Evolutionary conservation across 2,888 invertebrate genomes (phyloP).

Genomic region (Standfussiana lucernea): DNA sequence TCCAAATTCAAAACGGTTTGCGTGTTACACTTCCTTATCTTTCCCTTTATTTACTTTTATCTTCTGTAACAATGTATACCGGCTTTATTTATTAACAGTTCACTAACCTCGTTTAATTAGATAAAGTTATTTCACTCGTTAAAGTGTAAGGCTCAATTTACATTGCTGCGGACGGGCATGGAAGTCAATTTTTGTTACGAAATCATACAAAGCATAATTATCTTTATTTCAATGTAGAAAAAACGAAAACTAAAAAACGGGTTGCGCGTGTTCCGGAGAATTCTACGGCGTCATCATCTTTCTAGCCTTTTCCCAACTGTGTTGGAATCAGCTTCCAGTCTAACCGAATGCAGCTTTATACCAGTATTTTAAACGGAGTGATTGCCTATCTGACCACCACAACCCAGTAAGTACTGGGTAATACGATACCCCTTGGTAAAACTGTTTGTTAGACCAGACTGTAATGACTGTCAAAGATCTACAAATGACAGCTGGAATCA

Average conservation of each 20-base stretch:
- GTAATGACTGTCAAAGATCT: background rate
- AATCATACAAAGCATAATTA: background rate
- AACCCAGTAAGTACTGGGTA: background rate
- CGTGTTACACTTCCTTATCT: slow-evolving; percentile 60
- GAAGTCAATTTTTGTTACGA: background rate
- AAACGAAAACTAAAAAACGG: background rate
- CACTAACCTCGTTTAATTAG: slow-evolving; percentile 76
- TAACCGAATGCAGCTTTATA: background rate
- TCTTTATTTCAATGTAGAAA: background rate
- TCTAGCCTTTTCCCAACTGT: background rate
- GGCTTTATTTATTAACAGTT: slow-evolving; percentile 75
- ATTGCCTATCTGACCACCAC: background rate
- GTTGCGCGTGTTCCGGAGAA: background rate
- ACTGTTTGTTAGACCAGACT: background rate
- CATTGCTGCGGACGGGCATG: background rate
- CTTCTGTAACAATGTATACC: slow-evolving; percentile 64
- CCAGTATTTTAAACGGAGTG: background rate
- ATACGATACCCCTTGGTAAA: background rate
- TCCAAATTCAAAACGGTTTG: slow-evolving; percentile 45
- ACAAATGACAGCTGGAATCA: background rate
- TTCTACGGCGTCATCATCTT: background rate
- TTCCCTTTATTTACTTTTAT: slow-evolving; percentile 64
- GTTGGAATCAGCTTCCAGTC: background rate
- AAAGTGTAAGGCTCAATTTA: slow-evolving; percentile 48
- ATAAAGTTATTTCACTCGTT: slow-evolving; percentile 71